A percentile compares a stretch with the other conserved stretches of the same genome.
Conservation (phyloP, 2,888 invertebrate genomes). For the Eremobia ochroleuca region DNA sequence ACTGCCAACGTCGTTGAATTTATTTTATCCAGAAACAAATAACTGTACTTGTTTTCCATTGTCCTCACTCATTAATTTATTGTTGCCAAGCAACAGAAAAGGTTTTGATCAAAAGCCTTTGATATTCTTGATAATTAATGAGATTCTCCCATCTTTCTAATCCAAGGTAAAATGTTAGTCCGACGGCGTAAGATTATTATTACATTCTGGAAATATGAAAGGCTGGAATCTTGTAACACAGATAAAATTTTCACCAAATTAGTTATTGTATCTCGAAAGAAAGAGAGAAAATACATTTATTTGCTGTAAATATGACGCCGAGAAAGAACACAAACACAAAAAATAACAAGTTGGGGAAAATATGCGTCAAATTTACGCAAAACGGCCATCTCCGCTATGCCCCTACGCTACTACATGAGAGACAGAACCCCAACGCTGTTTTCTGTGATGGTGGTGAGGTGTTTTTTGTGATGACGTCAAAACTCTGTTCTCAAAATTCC, state of each 20-base stretch:
- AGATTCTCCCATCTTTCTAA: not conserved
- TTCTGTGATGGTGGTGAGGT: too few species aligned
- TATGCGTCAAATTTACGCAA: not conserved
- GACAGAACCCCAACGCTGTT: not conserved
- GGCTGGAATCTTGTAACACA: not conserved
- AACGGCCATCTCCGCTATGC: not conserved
- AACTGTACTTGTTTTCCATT: not conserved
- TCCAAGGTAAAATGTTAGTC: not conserved
- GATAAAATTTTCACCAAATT: not conserved
- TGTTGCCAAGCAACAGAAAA: constrained; percentile 31
- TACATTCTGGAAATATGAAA: constrained; percentile 6
- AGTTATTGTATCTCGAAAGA: not conserved
- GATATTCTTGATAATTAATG: constrained; percentile 39
- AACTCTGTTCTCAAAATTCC: not conserved
- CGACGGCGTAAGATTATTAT: not conserved
- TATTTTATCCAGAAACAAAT: not conserved
- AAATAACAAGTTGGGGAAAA: not conserved
- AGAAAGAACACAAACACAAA: not conserved
- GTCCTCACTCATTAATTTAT: constrained; percentile 19
- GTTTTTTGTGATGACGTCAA: not conserved
- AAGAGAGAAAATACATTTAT: not conserved
- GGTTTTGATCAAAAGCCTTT: constrained; percentile 35
- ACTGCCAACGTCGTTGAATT: not conserved
- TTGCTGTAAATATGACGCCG: not conserved
- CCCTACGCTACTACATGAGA: not conserved